phyloP scores from a whole-genome alignment of 2,888 invertebrate genomes.

The Teleogryllus oceanicus region DNA sequence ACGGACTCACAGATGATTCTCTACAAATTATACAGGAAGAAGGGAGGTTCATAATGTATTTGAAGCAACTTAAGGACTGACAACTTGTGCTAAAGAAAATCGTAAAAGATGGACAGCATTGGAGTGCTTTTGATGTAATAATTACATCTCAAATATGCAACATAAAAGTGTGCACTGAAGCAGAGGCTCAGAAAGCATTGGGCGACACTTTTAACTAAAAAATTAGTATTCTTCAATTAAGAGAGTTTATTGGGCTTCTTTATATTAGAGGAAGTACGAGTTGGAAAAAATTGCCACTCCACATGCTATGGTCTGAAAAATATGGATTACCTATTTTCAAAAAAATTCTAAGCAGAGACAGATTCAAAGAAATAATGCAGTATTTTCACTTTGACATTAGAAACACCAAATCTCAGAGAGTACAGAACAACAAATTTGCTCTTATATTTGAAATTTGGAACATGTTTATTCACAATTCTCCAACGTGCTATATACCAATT shows the following conservation, averaged over 20 bases:
- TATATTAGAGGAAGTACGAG: background rate
- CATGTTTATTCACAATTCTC: conserved; percentile 12
- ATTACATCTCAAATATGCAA: background rate
- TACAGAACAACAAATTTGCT: conserved; percentile 12
- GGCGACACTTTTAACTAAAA: background rate
- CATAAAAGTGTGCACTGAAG: background rate
- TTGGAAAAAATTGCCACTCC: background rate
- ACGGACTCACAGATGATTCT: background rate
- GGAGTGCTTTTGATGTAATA: background rate
- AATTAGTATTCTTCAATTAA: background rate
- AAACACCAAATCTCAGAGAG: conserved; percentile 12
- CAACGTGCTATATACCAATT: background rate
- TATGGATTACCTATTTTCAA: background rate
- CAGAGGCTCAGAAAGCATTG: background rate
- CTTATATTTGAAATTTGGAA: conserved; percentile 19
- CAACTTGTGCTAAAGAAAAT: background rate
- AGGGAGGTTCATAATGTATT: background rate
- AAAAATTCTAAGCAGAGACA: background rate
- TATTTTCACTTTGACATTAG: conserved; percentile 22
- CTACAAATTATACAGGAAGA: background rate
- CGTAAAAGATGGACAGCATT: background rate
- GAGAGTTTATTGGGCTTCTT: background rate
- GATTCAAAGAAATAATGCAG: conserved; percentile 21
- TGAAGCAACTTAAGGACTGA: background rate
- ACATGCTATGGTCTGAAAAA: background rate